Percentiles rank a stretch among this genome's conserved stretches.
These are phyloP conservation scores for Aphis craccivora DNA, from an alignment of 1,140 invertebrate species.

Conservation along the genomic window DNA sequence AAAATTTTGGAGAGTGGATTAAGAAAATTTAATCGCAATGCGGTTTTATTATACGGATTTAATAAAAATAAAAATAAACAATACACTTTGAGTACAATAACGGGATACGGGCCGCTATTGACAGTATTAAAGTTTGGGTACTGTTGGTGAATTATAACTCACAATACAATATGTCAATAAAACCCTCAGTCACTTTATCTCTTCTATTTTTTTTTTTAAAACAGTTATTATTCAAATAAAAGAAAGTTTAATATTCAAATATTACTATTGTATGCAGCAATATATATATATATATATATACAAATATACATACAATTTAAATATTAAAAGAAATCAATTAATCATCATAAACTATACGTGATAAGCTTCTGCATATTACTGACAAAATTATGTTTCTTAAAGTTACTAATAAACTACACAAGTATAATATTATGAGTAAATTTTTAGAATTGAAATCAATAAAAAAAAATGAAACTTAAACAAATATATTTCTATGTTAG, in stretches of 20 bases:
- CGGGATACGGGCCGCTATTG: background rate
- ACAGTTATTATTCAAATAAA: background rate
- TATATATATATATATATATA: background rate
- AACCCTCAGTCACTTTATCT: background rate
- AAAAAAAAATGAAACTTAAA: no score
- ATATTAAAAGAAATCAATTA: background rate
- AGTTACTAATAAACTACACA: background rate
- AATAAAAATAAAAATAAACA: constrained; percentile 6
- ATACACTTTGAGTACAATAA: background rate
- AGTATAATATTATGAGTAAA: no score
- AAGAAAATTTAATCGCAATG: background rate
- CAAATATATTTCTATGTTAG: no score
- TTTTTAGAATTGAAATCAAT: no score
- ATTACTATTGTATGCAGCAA: background rate
- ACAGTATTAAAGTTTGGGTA: background rate
- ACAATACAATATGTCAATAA: constrained; percentile 27
- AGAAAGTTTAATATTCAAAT: background rate
- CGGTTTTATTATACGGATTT: background rate
- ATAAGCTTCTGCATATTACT: background rate
- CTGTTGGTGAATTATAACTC: background rate
- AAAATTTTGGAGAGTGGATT: background rate
- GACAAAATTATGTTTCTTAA: background rate
- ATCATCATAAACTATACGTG: background rate
- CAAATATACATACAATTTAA: background rate
- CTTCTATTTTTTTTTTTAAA: background rate